Conservation (phyloP, 2,797 vertebrate genomes). For the Decapterus maruadsi region DNA sequence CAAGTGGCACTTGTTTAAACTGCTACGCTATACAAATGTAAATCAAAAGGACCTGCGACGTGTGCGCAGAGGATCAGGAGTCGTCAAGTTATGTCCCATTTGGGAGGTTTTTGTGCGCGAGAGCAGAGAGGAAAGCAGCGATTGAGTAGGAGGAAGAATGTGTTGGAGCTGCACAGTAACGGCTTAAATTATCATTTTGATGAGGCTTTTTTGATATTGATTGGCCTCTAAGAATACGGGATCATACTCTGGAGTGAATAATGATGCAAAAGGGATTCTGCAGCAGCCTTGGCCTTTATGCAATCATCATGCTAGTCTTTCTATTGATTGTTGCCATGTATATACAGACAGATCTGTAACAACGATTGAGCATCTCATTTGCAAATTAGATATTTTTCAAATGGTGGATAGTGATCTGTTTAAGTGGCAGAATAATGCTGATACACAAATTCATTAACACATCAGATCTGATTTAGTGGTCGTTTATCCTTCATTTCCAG, state of each 20-base stretch:
- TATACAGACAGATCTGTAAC: not conserved
- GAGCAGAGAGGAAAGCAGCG: constrained; percentile 19
- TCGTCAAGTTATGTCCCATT: constrained; percentile 47
- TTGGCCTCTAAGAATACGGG: constrained; percentile 18
- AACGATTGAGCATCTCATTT: constrained; percentile 14
- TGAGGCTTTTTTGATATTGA: constrained; percentile 41
- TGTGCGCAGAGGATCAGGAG: constrained; percentile 43
- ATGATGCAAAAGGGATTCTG: constrained; percentile 19
- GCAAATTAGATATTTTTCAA: constrained; percentile 5
- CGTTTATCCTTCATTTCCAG: constrained; percentile 1
- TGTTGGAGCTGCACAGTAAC: constrained; percentile 39
- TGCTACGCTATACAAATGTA: constrained; percentile 69
- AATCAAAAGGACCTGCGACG: constrained; percentile 60
- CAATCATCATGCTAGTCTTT: constrained; percentile 4
- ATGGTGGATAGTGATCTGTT: constrained; percentile 9
- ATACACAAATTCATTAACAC: not conserved
- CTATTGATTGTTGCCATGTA: constrained; percentile 20
- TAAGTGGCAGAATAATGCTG: not conserved
- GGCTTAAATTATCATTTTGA: constrained; percentile 48
- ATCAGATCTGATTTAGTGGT: constrained; percentile 1
- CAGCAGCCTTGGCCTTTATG: constrained; percentile 6
- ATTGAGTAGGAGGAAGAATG: constrained; percentile 44
- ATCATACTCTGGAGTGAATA: constrained; percentile 16
- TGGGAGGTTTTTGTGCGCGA: constrained; percentile 47
- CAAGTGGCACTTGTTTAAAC: constrained; percentile 77